phyloP scores from a whole-genome alignment of 2,797 vertebrate genomes.

The Enoplosus armatus region DNA sequence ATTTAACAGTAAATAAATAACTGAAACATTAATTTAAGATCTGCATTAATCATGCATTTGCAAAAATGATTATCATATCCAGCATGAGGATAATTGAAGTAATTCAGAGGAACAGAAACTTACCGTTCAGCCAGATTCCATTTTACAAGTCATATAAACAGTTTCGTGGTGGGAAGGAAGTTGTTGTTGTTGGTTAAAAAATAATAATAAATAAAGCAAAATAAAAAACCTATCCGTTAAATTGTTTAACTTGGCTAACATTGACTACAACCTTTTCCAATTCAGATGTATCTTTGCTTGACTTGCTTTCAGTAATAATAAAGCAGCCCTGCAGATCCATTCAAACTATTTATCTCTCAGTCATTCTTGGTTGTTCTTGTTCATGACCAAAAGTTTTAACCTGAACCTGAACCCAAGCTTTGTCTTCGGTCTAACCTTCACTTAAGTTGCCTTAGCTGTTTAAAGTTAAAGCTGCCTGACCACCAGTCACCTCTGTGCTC shows the following conservation, averaged over 20 bases:
- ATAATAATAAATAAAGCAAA: too few species aligned
- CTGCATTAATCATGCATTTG: neutral
- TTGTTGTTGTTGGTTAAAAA: too few species aligned
- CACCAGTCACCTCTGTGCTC: constrained; percentile 2
- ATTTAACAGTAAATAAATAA: neutral
- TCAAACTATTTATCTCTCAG: neutral
- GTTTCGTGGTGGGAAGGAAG: too few species aligned
- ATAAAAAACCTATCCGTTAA: too few species aligned
- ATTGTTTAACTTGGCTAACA: neutral
- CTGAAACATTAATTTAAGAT: neutral
- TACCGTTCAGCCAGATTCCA: neutral
- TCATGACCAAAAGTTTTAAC: too few species aligned
- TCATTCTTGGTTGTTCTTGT: neutral
- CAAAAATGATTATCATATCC: neutral
- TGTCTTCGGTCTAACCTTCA: neutral
- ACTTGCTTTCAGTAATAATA: neutral
- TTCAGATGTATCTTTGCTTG: neutral
- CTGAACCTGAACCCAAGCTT: neutral
- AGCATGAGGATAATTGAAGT: neutral
- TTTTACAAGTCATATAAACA: too few species aligned
- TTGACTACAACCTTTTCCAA: neutral
- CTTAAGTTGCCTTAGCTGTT: too few species aligned
- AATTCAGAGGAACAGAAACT: neutral
- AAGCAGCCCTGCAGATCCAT: too few species aligned
- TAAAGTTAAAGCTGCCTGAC: neutral